Evolutionary conservation across 2,888 invertebrate genomes (phyloP), one percentile per base, ranked within the genome.

Genomic region (Scaptomyza tumidula): DNA sequence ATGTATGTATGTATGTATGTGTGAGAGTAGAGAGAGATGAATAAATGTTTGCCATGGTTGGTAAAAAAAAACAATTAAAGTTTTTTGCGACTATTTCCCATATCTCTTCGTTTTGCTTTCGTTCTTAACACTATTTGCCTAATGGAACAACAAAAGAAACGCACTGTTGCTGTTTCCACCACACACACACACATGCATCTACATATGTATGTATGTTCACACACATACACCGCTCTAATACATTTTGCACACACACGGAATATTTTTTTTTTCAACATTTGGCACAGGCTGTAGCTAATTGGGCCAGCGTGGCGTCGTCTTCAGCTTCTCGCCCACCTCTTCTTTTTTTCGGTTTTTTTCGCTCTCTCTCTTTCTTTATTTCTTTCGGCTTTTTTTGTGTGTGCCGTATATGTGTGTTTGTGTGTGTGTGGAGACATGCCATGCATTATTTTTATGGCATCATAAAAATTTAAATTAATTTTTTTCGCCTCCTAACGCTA

Each of bases 381-480:
- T 35, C 11, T 16, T 16, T 5, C 16, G 1, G n/a, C n/a, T n/a
- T n/a, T n/a, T 4, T 41, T 37, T 37, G 11, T 27, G 5, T 27
- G 2, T n/a, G 19, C 6, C 2, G 27, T 24, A 10, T 24, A n/a
- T 6, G 11, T 11, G 48, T 27, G 27, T 4, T 16, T 11, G 10
- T 10, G 31, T 33, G 37, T 53, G 41, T 58, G 58, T 24, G 16
- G 33, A 62, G 61, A 63, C 75, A 80, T 79, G 76, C 72, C 76
- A 75, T 72, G 86, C 75, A 72, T 78, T 84, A 78, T 86, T 86
- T 86, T 83, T 86, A 83, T 86, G 73, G 85, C 81, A 75, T 81
- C 81, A 84, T 82, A 82, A 86, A 82, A 86, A 82, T 82, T 82
- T 82, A 75, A 86, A 84, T 86, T 80, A 84, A 86, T 82, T 86